Conservation (phyloP, 2,113 vertebrate species). For the Podocnemis expansa region DNA sequence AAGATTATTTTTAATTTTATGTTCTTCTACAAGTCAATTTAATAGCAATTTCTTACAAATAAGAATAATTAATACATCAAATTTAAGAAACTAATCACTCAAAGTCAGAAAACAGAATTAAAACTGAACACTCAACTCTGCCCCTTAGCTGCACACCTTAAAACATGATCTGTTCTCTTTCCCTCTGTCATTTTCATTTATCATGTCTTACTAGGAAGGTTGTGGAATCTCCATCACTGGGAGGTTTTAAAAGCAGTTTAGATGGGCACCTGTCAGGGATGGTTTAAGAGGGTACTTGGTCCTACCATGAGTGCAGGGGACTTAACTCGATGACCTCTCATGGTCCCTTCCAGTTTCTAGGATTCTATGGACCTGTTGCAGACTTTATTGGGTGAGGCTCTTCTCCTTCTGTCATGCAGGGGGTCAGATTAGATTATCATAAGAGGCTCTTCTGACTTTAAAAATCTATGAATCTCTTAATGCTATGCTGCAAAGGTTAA, state of each 20-base stretch:
- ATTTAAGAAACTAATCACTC: not conserved
- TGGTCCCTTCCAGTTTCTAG: no score
- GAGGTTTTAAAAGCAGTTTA: no score
- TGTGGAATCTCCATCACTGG: no score
- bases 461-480: not conserved
- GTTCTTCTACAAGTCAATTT: slow-evolving; percentile 21
- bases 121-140: not conserved
- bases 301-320: no score
- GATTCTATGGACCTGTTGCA: not conserved
- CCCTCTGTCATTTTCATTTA: not conserved
- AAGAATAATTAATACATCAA: not conserved
- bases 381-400: not conserved
- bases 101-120: not conserved
- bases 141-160: not conserved
- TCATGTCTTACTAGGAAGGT: not conserved
- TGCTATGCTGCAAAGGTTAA: not conserved
- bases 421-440: not conserved
- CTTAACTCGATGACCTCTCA: no score
- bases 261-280: no score
- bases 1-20: not conserved
- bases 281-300: no score
- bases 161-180: not conserved
- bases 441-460: not conserved
- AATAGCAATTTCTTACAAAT: slow-evolving; percentile 2
- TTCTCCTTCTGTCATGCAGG: not conserved